Evolutionary conservation across 1,140 invertebrate genomes (phyloP), one percentile per base, ranked within the genome.

Genomic region (Vanessa atalanta): DNA sequence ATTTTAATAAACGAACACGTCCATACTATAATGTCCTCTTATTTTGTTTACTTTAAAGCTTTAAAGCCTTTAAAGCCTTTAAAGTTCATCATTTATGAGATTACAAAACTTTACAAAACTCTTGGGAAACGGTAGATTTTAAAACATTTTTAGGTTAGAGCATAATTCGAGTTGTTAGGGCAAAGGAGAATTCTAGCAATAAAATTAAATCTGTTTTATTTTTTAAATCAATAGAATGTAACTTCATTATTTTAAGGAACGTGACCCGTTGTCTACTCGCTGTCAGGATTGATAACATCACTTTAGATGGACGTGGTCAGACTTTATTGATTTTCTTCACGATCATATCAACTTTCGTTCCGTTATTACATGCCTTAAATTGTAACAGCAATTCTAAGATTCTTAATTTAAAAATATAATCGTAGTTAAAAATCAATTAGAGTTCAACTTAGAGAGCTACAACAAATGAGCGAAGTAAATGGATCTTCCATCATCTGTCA

Each of bases 241-340:
- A 70, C 9, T 69, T 14, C 50, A 60, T 69, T 55, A 71, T 75
- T 71, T 72, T 70, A 55, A 76, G 65, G 69, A 72, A 72, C 69
- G 74, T 76, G 74, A 76, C 70, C 74, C 26, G 69, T 67, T 72
- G 74, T 76, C 31, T 73, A 67, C 37, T 70, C 50, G 60, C 65
- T 72, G 69, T 68, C 69, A 72, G 64, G 69, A 55, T 57, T 66
- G 69, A 76, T 76, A 71, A 43, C 26, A 76, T 76, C 70, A 71
- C 31, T 67, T 65, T 48, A 53, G 65, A 64, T 70, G 61, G 63
- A 75, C 73, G 47, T 71, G 64, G 64, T 60, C 65, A 61, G 69
- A 67, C 47, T 67, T 67, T 71, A 67, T 71, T 75, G 73, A 75
- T 75, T 72, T 76, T 31, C 37, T 61, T 57, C 47, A 61, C 43